Evolutionary conservation across 2,888 invertebrate genomes (phyloP).

Genomic region (Eupelmus urozonus): DNA sequence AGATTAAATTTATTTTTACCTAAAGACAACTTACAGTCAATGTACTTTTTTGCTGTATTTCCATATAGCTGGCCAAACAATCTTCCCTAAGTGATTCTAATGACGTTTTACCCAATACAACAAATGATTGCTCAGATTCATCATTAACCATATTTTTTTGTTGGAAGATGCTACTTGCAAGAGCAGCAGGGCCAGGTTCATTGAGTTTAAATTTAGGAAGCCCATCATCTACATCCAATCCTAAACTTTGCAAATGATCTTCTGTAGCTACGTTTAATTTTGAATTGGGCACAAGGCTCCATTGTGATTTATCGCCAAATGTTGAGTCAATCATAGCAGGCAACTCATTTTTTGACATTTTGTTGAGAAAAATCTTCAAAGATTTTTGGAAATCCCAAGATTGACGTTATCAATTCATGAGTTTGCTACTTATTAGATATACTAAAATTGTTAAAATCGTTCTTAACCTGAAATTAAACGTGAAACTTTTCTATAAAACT

Average conservation of each 20-base stretch:
- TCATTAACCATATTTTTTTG: conserved; percentile 58
- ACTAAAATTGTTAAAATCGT: too few relatives aligned
- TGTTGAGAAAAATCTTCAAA: too few relatives aligned
- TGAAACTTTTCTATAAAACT: too few relatives aligned
- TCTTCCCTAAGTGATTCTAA: conserved; percentile 66
- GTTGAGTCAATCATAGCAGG: conserved; percentile 5
- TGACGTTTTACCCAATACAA: conserved; percentile 69
- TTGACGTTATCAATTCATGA: not conserved
- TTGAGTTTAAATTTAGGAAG: conserved; percentile 67
- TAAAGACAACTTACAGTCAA: conserved; percentile 63
- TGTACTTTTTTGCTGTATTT: conserved; percentile 68
- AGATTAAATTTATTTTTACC: conserved; percentile 7
- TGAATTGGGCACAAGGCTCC: conserved; percentile 36
- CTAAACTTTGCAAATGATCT: conserved; percentile 65
- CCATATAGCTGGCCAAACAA: conserved; percentile 67
- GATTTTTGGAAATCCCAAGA: too few relatives aligned
- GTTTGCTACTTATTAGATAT: too few relatives aligned
- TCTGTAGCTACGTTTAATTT: conserved; percentile 45
- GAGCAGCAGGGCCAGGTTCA: conserved; percentile 62
- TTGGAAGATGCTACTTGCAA: conserved; percentile 58
- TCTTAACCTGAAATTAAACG: not conserved
- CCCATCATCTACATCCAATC: conserved; percentile 63
- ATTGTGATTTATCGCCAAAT: conserved; percentile 27
- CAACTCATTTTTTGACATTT: not conserved
- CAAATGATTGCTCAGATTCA: conserved; percentile 69